Evolutionary conservation across 2,888 invertebrate species (phyloP), one percentile per base, ranked within the genome.

Genomic region (Belgica antarctica): DNA sequence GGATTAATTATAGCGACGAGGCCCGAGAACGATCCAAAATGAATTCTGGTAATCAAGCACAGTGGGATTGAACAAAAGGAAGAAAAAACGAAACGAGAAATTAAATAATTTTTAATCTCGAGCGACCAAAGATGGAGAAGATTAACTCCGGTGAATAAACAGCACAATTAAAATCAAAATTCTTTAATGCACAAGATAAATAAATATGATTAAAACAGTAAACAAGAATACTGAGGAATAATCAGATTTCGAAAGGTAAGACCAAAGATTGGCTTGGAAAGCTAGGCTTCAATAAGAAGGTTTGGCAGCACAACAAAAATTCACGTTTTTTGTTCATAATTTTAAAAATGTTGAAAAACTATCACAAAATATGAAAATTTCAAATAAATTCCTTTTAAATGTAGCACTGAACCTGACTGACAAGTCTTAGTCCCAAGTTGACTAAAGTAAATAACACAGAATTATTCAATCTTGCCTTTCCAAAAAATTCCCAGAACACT

Each of bases 1-100:
- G 65, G 65, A 65, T 65, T 65, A 65, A 65, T 65, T 65, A 65
- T 65, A 65, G n/a, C 47, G 28, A 46, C 65, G 27, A 22, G 31
- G 52, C 25, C 7, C 25, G 27, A 25, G 12, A 25, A 27, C 59
- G 27, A 27, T 59, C n/a, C 25, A 59, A 59, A 59, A 59, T 27
- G 27, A 27, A 12, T 59, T 27, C 59, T 59, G n/a, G 59, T n/a
- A 59, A 59, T 59, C 59, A 59, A 59, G 59, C 59, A 27, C 59
- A 59, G 59, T 59, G 59, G 59, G 59, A 59, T 27, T 22, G 22
- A 52, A 52, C 52, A 22, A 52, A 22, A 10, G 34, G 34, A 41
- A 41, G n/a, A n/a, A n/a, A n/a, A n/a, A 7, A 52, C 52, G 22
- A 52, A 52, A 52, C 8, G 52, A 52, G 7, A 12, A 7, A 22